Conservation (phyloP, 2,797 vertebrate species). For the Enteromius argenteus region DNA sequence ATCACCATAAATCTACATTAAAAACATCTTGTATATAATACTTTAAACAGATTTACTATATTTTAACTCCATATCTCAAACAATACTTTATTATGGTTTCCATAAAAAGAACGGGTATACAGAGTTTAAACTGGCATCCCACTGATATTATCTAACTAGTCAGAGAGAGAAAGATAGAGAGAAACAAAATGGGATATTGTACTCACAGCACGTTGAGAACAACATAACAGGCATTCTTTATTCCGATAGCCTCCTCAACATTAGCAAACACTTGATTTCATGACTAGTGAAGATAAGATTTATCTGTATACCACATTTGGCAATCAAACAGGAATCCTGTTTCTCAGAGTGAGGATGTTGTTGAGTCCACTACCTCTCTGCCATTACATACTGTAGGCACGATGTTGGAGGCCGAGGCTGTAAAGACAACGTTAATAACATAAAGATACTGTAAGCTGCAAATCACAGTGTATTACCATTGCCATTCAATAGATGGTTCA, state of each 20-base stretch:
- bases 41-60: constrained; percentile 76
- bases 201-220: constrained; percentile 80
- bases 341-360: constrained; percentile 86
- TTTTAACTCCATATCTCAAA: constrained; percentile 71
- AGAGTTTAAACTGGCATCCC: constrained; percentile 67
- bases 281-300: constrained; percentile 73
- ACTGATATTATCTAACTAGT: constrained; percentile 67
- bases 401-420: constrained; percentile 80
- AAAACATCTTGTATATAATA: constrained; percentile 77
- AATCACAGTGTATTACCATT: neutral
- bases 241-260: constrained; percentile 72
- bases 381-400: constrained; percentile 89
- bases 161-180: constrained; percentile 54
- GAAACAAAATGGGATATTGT: constrained; percentile 71
- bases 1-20: constrained; percentile 75
- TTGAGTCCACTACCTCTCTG: constrained; percentile 88
- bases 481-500: neutral
- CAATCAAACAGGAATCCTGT: constrained; percentile 65
- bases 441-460: neutral
- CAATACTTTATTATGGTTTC: constrained; percentile 64
- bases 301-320: constrained; percentile 77
- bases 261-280: constrained; percentile 77
- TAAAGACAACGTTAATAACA: constrained; percentile 42
- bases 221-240: constrained; percentile 74
- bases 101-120: constrained; percentile 70